These are phyloP conservation scores for Oxyscelio sp. DNA, from an alignment of 2,888 invertebrate genomes.

Conservation along the genomic window DNA sequence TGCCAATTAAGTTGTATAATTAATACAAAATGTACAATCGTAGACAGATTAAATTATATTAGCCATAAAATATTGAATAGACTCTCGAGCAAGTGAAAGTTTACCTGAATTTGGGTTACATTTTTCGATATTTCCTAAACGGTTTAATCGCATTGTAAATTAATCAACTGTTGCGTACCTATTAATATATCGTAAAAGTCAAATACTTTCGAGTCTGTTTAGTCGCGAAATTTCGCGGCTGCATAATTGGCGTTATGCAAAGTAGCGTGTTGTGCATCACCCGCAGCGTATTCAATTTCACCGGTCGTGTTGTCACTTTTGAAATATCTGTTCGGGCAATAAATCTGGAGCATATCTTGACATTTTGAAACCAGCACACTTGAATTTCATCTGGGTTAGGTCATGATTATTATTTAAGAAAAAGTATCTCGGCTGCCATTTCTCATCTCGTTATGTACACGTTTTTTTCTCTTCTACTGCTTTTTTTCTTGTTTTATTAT, in stretches of 20 bases:
- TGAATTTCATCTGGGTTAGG: slow-evolving; percentile 27
- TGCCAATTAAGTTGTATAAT: slow-evolving; percentile 36
- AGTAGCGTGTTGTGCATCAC: slow-evolving; percentile 19
- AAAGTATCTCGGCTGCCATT: slow-evolving; percentile 1
- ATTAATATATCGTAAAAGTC: no score
- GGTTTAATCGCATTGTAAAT: no score
- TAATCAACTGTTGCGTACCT: no score
- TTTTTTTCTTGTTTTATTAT: no score
- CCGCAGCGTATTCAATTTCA: slow-evolving; percentile 32
- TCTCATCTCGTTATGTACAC: no score
- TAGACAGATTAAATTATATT: slow-evolving; percentile 31
- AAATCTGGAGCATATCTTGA: slow-evolving; percentile 50
- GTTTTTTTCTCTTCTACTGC: no score
- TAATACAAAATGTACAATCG: slow-evolving; percentile 13
- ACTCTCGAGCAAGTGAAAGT: slow-evolving; percentile 42
- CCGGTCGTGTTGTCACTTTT: slow-evolving; percentile 25
- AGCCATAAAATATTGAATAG: slow-evolving; percentile 19
- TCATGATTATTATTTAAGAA: slow-evolving; percentile 39
- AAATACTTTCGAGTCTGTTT: slow-evolving; percentile 5
- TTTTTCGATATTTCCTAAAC: no score
- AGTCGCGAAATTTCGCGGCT: slow-evolving; percentile 35
- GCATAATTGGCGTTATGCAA: slow-evolving; percentile 51
- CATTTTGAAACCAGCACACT: slow-evolving; percentile 39
- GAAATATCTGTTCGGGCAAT: slow-evolving; percentile 37
- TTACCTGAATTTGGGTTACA: no score